phyloP scores from a whole-genome alignment of 1,140 invertebrate species.

The Leptopilina clavipes region DNA sequence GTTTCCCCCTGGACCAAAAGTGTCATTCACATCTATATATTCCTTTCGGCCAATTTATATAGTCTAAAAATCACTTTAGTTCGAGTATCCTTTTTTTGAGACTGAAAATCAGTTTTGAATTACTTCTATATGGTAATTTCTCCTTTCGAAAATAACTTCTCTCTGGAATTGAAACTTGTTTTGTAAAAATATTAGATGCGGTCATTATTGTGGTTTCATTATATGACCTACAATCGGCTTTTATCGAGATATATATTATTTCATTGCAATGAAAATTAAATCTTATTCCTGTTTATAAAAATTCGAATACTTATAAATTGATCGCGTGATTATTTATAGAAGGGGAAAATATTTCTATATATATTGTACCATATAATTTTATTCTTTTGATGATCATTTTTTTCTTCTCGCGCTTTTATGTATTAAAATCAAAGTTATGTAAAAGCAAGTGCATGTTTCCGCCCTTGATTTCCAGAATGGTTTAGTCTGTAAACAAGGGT shows the following conservation, averaged over 20 bases:
- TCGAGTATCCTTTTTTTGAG: too few species aligned
- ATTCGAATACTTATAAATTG: too few species aligned
- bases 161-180: not conserved
- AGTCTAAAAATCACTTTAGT: too few species aligned
- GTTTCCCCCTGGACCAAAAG: not conserved
- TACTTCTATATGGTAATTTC: too few species aligned
- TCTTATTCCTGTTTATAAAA: too few species aligned
- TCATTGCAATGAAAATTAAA: not conserved
- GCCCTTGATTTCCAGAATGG: not conserved
- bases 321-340: too few species aligned
- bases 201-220: conserved; percentile 2
- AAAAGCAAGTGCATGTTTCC: not conserved
- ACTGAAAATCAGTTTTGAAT: too few species aligned
- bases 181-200: not conserved
- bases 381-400: not conserved
- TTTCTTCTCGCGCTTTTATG: not conserved
- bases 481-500: conserved; percentile 4
- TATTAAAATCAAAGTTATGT: conserved; percentile 3
- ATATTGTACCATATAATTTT: too few species aligned
- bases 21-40: conserved; percentile 3
- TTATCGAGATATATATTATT: too few species aligned
- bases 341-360: too few species aligned
- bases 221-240: not conserved
- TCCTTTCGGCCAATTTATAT: not conserved
- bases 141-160: not conserved